phyloP scores from a whole-genome alignment of 2,113 vertebrate genomes.

The Myanophis thanlyinensis region DNA sequence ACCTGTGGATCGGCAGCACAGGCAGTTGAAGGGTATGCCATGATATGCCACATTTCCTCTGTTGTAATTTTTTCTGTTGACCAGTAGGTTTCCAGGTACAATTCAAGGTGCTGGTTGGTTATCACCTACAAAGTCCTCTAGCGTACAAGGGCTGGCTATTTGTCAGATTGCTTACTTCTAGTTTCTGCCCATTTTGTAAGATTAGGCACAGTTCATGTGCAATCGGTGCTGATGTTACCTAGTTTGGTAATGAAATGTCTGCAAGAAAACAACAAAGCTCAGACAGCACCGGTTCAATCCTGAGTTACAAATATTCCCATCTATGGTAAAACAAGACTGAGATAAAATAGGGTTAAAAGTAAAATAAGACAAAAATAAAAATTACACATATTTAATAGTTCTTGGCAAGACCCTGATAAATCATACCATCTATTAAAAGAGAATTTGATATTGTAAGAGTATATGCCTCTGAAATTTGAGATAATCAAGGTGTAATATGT shows the following conservation, averaged over 20 bases:
- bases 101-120: background rate
- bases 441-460: background rate
- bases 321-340: background rate
- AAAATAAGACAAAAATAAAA: no score
- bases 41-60: background rate
- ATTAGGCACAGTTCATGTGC: background rate
- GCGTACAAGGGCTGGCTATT: background rate
- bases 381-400: background rate
- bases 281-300: no score
- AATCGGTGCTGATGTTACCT: no score
- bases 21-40: background rate
- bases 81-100: background rate
- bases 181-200: background rate
- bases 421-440: background rate
- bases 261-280: no score
- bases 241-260: no score
- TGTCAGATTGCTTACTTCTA: background rate
- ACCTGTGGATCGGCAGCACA: no score
- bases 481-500: background rate
- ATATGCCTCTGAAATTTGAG: background rate
- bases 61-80: background rate
- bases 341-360: no score
- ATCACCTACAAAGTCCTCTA: background rate
- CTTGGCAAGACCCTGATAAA: background rate
- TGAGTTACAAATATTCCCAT: no score